phyloP scores from a whole-genome alignment of 2,797 vertebrate species.

The Psittacula echo region DNA sequence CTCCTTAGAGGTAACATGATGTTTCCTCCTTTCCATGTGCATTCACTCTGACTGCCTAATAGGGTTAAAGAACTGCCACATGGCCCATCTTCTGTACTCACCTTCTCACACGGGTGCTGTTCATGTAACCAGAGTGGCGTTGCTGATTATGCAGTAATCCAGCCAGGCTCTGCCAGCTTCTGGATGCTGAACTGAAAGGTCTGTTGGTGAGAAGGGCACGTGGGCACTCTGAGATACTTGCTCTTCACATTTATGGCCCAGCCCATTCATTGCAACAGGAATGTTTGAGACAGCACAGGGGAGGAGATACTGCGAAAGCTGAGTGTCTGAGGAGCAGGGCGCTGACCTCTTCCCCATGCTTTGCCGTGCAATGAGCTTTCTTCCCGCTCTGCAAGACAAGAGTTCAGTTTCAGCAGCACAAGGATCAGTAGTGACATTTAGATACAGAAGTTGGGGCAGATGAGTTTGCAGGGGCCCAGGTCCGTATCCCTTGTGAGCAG shows the following conservation, averaged over 20 bases:
- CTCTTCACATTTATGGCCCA: background rate
- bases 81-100: background rate
- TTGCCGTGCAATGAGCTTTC: background rate
- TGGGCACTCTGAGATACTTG: background rate
- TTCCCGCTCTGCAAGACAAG: background rate
- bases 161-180: background rate
- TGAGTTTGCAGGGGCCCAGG: background rate
- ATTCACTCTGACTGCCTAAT: background rate
- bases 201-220: background rate
- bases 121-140: background rate
- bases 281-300: rapidly evolving
- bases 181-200: background rate
- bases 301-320: background rate
- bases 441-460: background rate
- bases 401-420: rapidly evolving
- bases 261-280: background rate
- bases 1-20: slow-evolving; percentile 72
- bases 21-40: background rate
- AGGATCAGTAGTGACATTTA: background rate
- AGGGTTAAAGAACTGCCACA: background rate
- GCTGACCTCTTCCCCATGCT: background rate
- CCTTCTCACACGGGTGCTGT: background rate
- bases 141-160: background rate
- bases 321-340: background rate
- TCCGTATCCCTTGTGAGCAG: background rate